Conservation (phyloP, 92 coral and sea anemone genomes). For the Metridium senile region DNA sequence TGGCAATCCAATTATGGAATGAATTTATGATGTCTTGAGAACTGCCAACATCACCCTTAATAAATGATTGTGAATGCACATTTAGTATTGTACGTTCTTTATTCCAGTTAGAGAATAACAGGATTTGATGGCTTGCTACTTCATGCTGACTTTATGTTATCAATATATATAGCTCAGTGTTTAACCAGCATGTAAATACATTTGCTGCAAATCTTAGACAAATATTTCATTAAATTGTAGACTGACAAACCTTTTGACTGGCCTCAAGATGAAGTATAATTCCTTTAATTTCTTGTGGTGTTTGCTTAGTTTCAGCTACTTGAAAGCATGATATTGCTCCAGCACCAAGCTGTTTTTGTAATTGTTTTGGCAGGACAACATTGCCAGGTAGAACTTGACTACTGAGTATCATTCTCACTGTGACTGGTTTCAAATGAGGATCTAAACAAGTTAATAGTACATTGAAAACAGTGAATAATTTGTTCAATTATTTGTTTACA, state of each 20-base stretch:
- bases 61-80: too few species aligned
- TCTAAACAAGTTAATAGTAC: not conserved
- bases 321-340: conserved; percentile 61
- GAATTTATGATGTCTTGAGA: conserved; percentile 32
- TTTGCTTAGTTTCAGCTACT: conserved; percentile 40
- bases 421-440: not conserved
- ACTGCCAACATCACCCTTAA: conserved; percentile 9
- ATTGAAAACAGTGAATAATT: too few species aligned
- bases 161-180: too few species aligned
- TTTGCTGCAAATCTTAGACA: too few species aligned
- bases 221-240: too few species aligned
- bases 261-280: conserved; percentile 73
- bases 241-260: conserved; percentile 49
- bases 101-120: not conserved
- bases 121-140: not conserved
- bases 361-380: conserved; percentile 39
- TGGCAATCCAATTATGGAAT: conserved; percentile 52
- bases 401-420: conserved; percentile 25
- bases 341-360: conserved; percentile 62
- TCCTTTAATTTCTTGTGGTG: conserved; percentile 72
- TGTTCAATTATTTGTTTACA: too few species aligned
- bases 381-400: conserved; percentile 61
- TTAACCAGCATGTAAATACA: too few species aligned
- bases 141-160: too few species aligned
- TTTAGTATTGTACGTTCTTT: too few species aligned